Percentiles rank a stretch among this genome's conserved stretches.
These are phyloP conservation scores for Antheraea yamamai DNA, from an alignment of 2,888 invertebrate species.

Conservation along the genomic window DNA sequence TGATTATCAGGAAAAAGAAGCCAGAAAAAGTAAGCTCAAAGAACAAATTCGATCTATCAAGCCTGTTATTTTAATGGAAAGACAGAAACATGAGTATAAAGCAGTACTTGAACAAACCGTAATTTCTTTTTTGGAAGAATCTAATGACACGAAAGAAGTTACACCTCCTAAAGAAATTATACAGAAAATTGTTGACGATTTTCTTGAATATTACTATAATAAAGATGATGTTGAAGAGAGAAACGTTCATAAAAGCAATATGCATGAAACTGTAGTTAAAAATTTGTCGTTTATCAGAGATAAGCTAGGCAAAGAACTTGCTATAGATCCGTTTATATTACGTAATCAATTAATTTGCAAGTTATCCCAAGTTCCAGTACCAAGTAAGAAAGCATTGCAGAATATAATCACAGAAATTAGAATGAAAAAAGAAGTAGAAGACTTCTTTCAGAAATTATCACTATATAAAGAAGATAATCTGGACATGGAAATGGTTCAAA, in stretches of 20 bases:
- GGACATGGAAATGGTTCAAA: constrained; percentile 31
- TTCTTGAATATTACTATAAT: constrained; percentile 49
- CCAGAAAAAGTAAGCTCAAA: constrained; percentile 45
- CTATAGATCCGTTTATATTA: constrained; percentile 40
- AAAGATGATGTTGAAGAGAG: constrained; percentile 43
- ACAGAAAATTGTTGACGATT: constrained; percentile 55
- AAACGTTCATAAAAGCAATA: constrained; percentile 44
- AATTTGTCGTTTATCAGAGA: constrained; percentile 35
- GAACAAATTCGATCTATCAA: constrained; percentile 45
- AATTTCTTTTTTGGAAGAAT: constrained; percentile 40
- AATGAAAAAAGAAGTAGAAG: constrained; percentile 50
- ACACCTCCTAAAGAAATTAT: constrained; percentile 37
- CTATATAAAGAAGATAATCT: constrained; percentile 33
- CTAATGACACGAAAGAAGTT: constrained; percentile 33
- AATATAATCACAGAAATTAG: constrained; percentile 57
- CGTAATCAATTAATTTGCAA: constrained; percentile 58
- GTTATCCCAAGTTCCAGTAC: constrained; percentile 49
- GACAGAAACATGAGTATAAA: constrained; percentile 48
- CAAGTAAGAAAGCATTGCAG: constrained; percentile 42
- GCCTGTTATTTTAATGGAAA: constrained; percentile 50
- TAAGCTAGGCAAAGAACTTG: constrained; percentile 14
- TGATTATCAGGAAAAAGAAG: constrained; percentile 37
- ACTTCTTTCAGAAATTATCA: constrained; percentile 44
- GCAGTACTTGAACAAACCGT: constrained; percentile 49
- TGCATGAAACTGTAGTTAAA: constrained; percentile 44